Evolutionary conservation across 1,140 invertebrate genomes (phyloP), one percentile per base, ranked within the genome.

Genomic region (Trachymyrmex septentrionalis): DNA sequence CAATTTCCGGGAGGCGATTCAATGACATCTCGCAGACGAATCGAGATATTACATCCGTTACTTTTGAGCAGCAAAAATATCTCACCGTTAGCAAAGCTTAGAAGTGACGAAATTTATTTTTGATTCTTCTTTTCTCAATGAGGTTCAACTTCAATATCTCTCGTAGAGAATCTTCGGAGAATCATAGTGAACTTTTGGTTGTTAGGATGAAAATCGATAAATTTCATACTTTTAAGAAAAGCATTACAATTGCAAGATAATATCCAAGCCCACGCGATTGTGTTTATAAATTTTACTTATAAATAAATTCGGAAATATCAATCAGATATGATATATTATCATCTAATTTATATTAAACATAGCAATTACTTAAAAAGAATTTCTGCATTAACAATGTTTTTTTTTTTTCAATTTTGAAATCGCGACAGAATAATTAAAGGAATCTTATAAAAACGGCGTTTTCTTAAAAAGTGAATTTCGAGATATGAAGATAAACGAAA

Each of bases 11-110:
- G 9, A 57, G 21, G 48, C 16, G 24, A 55, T 30, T 78, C 72
- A 76, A 90, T 73, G 76, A 87, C 81, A 85, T 85, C 85, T 89
- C 76, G 34, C 10, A 57, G 69, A 64, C 69, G 59, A 10, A 48
- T 73, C 48, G 55, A 34, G 73, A 66, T 85, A 85, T 81, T 64
- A 61, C 57, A 21, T 21, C 76, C n/a, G 30, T 57, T 55, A 34
- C 24, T 34, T 30, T 38, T 19, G 50, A 85, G 34, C 67, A 12
- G 7, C 24, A 57, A 72, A 76, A 75, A 69, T 85, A 67, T 21
- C 77, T 38, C 50, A 57, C 7, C n/a, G 34, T 30, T 73, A 27
- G 67, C 34, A 73, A 61, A 30, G 38, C 61, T 38, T 77, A 14
- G 30, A 67, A 66, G 50, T 66, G 78, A 85, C 61, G 14, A 85